These are phyloP conservation scores for Monochamus alternatus DNA, from an alignment of 2,888 invertebrate species.

Conservation along the genomic window DNA sequence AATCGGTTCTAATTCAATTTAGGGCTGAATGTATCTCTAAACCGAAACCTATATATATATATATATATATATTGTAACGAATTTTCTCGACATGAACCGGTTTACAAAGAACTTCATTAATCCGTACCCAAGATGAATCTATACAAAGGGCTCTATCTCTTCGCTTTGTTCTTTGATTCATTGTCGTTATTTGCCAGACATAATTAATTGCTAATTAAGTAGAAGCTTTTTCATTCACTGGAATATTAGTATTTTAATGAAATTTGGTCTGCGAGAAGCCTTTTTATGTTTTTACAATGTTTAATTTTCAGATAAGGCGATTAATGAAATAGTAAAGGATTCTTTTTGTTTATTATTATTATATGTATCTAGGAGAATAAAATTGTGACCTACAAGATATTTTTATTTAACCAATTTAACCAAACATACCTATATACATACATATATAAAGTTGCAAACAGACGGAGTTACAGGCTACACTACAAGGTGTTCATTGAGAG, in stretches of 20 bases:
- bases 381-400: no score
- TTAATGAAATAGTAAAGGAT: background rate
- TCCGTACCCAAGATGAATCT: conserved; percentile 10
- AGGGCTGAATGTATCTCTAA: background rate
- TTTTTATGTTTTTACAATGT: background rate
- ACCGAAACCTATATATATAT: background rate
- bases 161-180: conserved; percentile 25
- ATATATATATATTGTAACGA: conserved; percentile 10
- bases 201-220: conserved; percentile 26
- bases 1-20: conserved; percentile 18
- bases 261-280: background rate
- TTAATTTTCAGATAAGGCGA: background rate
- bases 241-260: conserved; percentile 10
- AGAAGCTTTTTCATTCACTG: conserved; percentile 14
- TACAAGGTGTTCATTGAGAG: no score
- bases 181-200: conserved; percentile 23
- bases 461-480: no score
- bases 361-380: no score
- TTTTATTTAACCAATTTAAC: no score
- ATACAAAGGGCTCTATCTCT: background rate
- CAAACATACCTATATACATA: no score
- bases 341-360: no score
- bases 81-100: conserved; percentile 15
- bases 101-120: conserved; percentile 26
- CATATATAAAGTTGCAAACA: no score